Evolutionary conservation across 2,888 invertebrate species (phyloP), one percentile per base, ranked within the genome.

Genomic region (Chrysodeixis includens): DNA sequence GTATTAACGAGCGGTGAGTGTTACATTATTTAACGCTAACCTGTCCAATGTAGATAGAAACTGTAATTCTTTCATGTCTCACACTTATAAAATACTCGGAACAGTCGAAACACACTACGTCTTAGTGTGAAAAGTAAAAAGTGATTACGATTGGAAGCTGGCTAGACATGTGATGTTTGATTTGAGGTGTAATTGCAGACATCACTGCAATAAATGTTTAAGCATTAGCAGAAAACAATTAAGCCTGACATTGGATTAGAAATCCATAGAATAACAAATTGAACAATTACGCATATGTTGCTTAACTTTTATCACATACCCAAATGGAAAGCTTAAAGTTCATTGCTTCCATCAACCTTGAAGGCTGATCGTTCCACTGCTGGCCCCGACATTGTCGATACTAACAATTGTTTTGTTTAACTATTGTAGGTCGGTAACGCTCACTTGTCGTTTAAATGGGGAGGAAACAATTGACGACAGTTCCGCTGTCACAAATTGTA

Each of bases 1-100:
- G 74, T 77, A 81, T 69, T 86, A 83, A 87, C 84, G 80, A 82
- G 72, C 62, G 56, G 85, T 79, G 84, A 88, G 85, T 89, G 88
- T 90, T 89, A 87, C 88, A 89, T 89, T 90, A 86, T 88, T 90
- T 89, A 88, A 89, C 86, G 86, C 88, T 82, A 86, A 56, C 53
- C 66, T 63, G 68, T 69, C 63, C 54, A 67, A 73, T 73, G 71
- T 68, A 68, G n/a, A 72, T 69, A 22, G 70, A 67, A 72, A 69
- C 61, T 69, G 49, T 66, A 71, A 76, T 74, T 71, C 56, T 65
- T 75, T 70, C 30, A 63, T 64, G 14, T 20, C 26, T n/a, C n/a
- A 6, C 20, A 49, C 14, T 57, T 71, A 8, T 54, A 30, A 26
- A 1, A 57, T 6, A 26, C 26, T 4, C 26, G 26, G 26, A n/a